A percentile compares a stretch with the other conserved stretches of the same genome.
These are phyloP conservation scores for Eilema griseolum DNA, from an alignment of 2,888 invertebrate genomes.

Conservation along the genomic window DNA sequence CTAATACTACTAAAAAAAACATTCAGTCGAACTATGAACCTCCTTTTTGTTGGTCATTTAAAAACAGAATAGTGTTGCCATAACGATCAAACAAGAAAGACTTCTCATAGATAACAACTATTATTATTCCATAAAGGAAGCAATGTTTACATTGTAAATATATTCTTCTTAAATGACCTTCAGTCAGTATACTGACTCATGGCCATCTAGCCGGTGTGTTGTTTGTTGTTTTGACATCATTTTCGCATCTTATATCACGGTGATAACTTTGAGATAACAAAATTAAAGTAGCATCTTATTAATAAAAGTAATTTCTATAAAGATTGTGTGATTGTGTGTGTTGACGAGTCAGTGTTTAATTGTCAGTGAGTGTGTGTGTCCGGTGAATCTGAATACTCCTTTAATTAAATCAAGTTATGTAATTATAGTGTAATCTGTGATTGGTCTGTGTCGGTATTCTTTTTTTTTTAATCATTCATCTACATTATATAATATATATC, in stretches of 20 bases:
- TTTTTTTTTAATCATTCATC: too few species aligned
- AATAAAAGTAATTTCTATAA: not conserved
- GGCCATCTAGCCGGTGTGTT: not conserved
- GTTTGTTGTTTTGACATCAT: constrained; percentile 8
- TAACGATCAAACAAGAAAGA: not conserved
- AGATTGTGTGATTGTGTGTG: not conserved
- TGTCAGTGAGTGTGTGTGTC: not conserved
- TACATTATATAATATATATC: too few species aligned
- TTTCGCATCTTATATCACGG: not conserved
- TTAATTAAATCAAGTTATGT: not conserved
- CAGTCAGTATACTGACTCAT: constrained; percentile 13
- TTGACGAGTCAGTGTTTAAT: not conserved
- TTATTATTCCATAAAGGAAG: not conserved
- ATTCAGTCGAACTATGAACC: too few species aligned
- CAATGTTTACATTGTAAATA: constrained; percentile 10
- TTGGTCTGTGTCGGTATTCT: constrained; percentile 3
- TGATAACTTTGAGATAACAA: not conserved
- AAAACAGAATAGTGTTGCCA: not conserved
- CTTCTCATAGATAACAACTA: not conserved
- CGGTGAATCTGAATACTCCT: not conserved
- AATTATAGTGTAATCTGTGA: not conserved
- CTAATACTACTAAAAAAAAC: too few species aligned
- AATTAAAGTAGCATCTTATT: not conserved
- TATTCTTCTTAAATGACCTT: constrained; percentile 14
- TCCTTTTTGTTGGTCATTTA: too few species aligned